These are phyloP conservation scores for Thaumatotibia leucotreta DNA, from an alignment of 1,140 invertebrate genomes.

Conservation along the genomic window DNA sequence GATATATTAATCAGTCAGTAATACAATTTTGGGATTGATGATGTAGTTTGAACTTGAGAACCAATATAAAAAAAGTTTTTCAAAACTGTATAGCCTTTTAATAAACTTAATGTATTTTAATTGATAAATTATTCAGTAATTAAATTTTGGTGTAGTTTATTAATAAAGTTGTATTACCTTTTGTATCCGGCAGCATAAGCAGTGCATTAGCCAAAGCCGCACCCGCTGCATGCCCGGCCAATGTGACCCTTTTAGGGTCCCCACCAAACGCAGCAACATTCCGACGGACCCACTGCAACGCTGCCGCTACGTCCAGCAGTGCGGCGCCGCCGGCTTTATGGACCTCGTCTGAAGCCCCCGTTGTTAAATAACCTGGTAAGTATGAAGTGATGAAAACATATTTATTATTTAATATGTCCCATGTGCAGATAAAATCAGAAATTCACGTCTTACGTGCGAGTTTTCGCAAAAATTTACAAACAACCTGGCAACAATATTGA, in stretches of 20 bases:
- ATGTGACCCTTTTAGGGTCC: conserved; percentile 86
- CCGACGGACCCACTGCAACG: conserved; percentile 85
- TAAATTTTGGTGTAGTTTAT: neutral
- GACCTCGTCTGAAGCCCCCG: conserved; percentile 59
- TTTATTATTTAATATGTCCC: too few species aligned
- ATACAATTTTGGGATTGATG: too few species aligned
- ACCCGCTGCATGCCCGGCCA: conserved; percentile 92
- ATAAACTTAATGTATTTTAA: too few species aligned
- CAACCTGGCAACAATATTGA: too few species aligned
- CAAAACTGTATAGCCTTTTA: too few species aligned
- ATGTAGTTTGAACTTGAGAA: too few species aligned
- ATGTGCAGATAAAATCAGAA: too few species aligned
- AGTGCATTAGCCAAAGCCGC: conserved; percentile 91
- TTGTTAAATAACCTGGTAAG: conserved; percentile 82
- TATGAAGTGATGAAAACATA: neutral
- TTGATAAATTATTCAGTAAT: too few species aligned
- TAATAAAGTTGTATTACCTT: conserved; percentile 70
- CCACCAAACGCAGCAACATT: conserved; percentile 90
- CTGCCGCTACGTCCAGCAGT: conserved; percentile 83
- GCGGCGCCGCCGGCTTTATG: conserved; percentile 51
- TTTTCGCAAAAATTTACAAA: too few species aligned
- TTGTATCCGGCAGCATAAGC: conserved; percentile 84
- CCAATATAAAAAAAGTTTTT: too few species aligned
- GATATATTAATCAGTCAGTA: too few species aligned
- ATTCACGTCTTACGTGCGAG: too few species aligned